phyloP scores from a whole-genome alignment of 1,140 invertebrate species.

The Maconellicoccus hirsutus region DNA sequence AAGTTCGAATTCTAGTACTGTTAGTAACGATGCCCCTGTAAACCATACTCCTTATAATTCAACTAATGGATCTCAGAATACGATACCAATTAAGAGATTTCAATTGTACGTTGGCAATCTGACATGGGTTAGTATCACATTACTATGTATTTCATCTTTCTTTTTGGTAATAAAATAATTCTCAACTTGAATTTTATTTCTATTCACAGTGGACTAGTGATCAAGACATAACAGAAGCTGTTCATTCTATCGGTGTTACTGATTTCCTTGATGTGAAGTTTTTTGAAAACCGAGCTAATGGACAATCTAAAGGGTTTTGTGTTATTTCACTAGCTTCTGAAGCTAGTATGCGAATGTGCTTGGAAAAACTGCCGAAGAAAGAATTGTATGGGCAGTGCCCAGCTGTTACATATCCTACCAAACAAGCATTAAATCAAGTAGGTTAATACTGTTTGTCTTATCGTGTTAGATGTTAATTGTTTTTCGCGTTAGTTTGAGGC shows the following conservation, averaged over 20 bases:
- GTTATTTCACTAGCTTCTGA: constrained; percentile 86
- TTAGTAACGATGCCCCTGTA: constrained; percentile 27
- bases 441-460: not conserved
- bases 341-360: constrained; percentile 70
- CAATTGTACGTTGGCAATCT: constrained; percentile 93
- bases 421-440: constrained; percentile 62
- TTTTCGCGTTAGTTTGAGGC: constrained; percentile 59
- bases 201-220: constrained; percentile 88
- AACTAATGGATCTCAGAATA: constrained; percentile 36
- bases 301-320: constrained; percentile 97
- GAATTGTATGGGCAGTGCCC: constrained; percentile 91
- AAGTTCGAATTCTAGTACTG: constrained; percentile 34
- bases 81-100: constrained; percentile 58
- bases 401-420: constrained; percentile 87
- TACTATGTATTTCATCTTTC: not conserved
- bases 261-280: constrained; percentile 98
- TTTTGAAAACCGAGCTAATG: constrained; percentile 98
- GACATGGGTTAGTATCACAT: constrained; percentile 54
- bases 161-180: not conserved
- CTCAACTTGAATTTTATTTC: too few species aligned
- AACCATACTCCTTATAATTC: constrained; percentile 16
- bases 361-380: constrained; percentile 87
- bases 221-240: constrained; percentile 81
- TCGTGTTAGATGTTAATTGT: not conserved
- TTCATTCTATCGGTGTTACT: constrained; percentile 72